A percentile compares a stretch with the other conserved stretches of the same genome.
Conservation (phyloP, 2,888 invertebrate genomes). For the Drosophila quinaria region DNA sequence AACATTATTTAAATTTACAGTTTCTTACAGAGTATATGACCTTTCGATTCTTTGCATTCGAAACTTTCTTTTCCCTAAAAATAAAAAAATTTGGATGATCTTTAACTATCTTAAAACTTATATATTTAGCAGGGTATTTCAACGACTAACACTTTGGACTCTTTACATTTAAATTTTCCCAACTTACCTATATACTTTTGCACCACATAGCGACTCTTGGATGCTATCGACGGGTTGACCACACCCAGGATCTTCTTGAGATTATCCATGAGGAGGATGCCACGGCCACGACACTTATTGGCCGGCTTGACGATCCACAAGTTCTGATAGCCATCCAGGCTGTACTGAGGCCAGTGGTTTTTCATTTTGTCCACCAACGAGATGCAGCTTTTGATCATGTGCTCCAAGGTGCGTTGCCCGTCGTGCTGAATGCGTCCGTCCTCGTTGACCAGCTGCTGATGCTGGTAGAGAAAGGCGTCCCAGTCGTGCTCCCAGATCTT, state of each 20-base stretch:
- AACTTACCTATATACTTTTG: conserved; percentile 97
- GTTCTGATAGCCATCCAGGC: conserved; percentile 93
- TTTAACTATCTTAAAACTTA: too few relatives aligned
- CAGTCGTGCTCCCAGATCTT: conserved; percentile 94
- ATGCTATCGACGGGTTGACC: conserved; percentile 89
- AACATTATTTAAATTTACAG: too few relatives aligned
- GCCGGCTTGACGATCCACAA: conserved; percentile 98
- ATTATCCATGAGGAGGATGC: conserved; percentile 94
- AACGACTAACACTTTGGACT: not conserved
- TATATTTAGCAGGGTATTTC: not conserved
- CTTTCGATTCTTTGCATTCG: too few relatives aligned
- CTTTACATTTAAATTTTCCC: not conserved
- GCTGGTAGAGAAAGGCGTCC: conserved; percentile 93
- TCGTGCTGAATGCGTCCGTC: conserved; percentile 86
- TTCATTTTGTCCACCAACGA: conserved; percentile 89
- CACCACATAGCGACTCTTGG: conserved; percentile 94
- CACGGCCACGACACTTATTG: conserved; percentile 95
- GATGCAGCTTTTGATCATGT: conserved; percentile 86
- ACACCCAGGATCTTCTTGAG: conserved; percentile 93
- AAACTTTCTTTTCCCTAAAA: too few relatives aligned
- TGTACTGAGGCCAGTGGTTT: conserved; percentile 92
- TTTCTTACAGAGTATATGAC: too few relatives aligned
- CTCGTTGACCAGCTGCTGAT: conserved; percentile 90
- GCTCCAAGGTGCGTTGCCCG: conserved; percentile 75
- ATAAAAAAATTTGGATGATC: too few relatives aligned